Base-by-base conservation (phyloP, 2,113 vertebrate species). In the Procavia capensis region DNA sequence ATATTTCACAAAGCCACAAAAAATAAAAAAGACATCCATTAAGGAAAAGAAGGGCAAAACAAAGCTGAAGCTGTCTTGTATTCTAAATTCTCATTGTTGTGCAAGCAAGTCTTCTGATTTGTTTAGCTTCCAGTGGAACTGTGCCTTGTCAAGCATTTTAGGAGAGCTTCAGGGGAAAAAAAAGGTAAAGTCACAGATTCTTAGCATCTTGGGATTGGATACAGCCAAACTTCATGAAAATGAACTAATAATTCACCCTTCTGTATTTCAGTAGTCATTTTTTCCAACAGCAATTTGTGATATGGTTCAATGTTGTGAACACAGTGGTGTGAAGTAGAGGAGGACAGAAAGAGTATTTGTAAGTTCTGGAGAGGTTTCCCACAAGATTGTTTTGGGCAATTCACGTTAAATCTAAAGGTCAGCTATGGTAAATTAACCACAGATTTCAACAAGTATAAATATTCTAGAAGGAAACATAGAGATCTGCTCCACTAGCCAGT, bases 151-250 rank as follows among this genome's bases (percentile, higher is more conserved):
- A 3, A 39, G 50, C 86, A 54, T 63, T 83, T 93, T 36, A 93
- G 68, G 68, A 88, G 39, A 45, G 88, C 31, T 76, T 86, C 75
- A 57, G 41, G n/a, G n/a, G n/a, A n/a, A 19, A 43, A 81, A 61
- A 84, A 64, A 85, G 76, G 66, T 85, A 75, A 94, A 86, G 86
- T 89, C 93, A 80, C 47, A 57, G 61, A 89, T 88, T 89, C 83
- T 74, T 82, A 45, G 66, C 22, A 11, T 85, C 75, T 94, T 25
- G 3, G 25, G 31, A 39, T 36, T 72, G 63, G 66, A 63, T 0
- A 2, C 34, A 66, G 86, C 50, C 72, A 78, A 68, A 76, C n/a
- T 81, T 95, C 39, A 86, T 31, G 47, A 86, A 85, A 85, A 76
- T 80, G 81, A 85, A 76, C 50, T 72, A 50, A 87, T 81, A 90